phyloP scores from a whole-genome alignment of 2,888 invertebrate species.

The Eueremaeus valkanovi region DNA sequence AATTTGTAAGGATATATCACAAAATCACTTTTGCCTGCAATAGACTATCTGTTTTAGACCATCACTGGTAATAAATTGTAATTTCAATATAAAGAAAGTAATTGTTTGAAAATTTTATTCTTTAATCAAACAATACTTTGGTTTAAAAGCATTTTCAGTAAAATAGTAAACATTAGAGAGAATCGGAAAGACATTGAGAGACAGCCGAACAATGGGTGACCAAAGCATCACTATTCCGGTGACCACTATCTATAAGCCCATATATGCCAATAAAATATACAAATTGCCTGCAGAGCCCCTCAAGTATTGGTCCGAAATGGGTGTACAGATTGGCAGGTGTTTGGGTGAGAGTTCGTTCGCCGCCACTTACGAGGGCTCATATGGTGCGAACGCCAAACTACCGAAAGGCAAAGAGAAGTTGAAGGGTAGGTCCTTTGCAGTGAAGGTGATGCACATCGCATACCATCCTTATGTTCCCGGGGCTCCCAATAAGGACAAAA shows the following conservation, averaged over 20 bases:
- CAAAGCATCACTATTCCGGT: neutral
- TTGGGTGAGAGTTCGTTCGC: neutral
- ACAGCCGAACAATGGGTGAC: no score
- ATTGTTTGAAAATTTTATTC: no score
- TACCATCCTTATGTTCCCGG: constrained; percentile 1
- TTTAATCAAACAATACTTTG: no score
- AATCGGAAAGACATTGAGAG: no score
- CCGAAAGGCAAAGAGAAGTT: neutral
- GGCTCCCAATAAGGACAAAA: neutral
- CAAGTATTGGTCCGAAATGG: neutral
- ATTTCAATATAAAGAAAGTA: no score
- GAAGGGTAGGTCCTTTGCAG: neutral
- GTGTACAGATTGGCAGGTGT: neutral
- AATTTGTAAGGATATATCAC: no score
- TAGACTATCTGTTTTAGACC: no score
- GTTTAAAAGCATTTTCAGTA: no score
- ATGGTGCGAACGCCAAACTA: neutral
- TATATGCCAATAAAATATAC: neutral
- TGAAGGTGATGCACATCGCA: neutral
- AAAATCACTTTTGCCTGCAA: no score
- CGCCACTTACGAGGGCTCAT: neutral
- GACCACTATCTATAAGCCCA: constrained; percentile 5
- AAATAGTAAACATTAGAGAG: no score
- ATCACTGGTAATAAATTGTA: no score
- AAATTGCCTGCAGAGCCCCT: neutral